phyloP scores from a whole-genome alignment of 2,888 invertebrate genomes.

The Drosophila diplacantha region DNA sequence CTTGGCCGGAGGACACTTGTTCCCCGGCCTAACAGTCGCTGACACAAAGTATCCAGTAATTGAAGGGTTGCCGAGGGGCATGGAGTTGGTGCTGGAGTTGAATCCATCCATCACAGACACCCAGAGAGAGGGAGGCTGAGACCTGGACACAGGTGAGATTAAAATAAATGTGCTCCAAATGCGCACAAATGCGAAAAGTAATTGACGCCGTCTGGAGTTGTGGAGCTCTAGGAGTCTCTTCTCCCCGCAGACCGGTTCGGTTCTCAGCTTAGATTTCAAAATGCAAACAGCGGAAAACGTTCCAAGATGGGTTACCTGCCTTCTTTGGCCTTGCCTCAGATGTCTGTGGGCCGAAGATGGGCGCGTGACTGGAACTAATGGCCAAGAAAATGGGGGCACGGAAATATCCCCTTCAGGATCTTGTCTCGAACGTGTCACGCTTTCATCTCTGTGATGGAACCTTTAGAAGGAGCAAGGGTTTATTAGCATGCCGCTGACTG shows the following conservation, averaged over 20 bases:
- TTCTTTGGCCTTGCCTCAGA: conserved; percentile 18
- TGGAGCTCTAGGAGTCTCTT: conserved; percentile 14
- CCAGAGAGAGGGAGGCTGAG: neutral
- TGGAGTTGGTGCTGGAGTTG: neutral
- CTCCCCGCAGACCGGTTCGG: conserved; percentile 12
- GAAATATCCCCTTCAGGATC: neutral
- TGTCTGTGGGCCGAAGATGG: conserved; percentile 3
- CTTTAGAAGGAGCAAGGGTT: conserved; percentile 44
- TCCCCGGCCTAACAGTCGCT: conserved; percentile 60
- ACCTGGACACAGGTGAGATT: conserved; percentile 65
- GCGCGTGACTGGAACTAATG: conserved; percentile 8
- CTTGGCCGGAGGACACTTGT: conserved; percentile 47
- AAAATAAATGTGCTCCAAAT: conserved; percentile 74
- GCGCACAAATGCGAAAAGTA: conserved; percentile 72
- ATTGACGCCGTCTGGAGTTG: conserved; percentile 55
- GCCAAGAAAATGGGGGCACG: neutral
- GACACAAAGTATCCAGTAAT: conserved; percentile 70
- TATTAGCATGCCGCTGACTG: conserved; percentile 65
- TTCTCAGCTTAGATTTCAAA: conserved; percentile 64
- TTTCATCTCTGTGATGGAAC: conserved; percentile 10
- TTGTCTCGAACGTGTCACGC: conserved; percentile 16
- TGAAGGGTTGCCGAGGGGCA: conserved; percentile 54
- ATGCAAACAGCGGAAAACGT: conserved; percentile 67
- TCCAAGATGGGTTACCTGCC: conserved; percentile 56
- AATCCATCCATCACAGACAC: conserved; percentile 35